Percentiles rank a stretch among this genome's conserved stretches.
Conservation (phyloP, 1,140 invertebrate species). For the Heliothis virescens region DNA sequence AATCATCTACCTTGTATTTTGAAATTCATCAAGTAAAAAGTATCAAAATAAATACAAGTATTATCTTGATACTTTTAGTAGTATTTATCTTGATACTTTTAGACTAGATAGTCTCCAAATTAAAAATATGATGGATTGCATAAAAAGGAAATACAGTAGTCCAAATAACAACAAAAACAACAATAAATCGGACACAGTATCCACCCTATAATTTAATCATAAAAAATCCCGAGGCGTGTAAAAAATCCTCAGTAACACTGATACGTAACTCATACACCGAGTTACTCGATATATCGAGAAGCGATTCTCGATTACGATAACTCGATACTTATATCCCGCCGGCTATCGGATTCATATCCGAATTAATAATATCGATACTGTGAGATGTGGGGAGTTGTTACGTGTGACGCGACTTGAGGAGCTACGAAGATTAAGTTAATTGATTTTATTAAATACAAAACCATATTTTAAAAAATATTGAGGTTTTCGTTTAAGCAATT, state of each 20-base stretch:
- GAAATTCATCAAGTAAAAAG: too few species aligned
- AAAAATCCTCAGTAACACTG: conserved; percentile 19
- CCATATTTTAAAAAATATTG: too few species aligned
- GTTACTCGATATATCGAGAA: conserved; percentile 52
- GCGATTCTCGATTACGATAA: conserved; percentile 53
- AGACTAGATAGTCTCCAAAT: too few species aligned
- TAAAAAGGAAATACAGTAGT: too few species aligned
- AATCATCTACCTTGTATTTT: too few species aligned
- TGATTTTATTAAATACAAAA: not conserved
- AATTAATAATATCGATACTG: conserved; percentile 61
- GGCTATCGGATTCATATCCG: conserved; percentile 61
- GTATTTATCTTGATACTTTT: too few species aligned
- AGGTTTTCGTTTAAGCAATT: too few species aligned
- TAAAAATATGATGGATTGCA: too few species aligned
- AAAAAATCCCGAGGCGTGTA: conserved; percentile 45
- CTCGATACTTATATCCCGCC: conserved; percentile 52
- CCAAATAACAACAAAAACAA: not conserved
- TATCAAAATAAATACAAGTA: too few species aligned
- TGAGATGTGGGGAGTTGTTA: conserved; percentile 58
- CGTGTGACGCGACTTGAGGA: conserved; percentile 49
- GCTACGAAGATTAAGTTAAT: conserved; percentile 8
- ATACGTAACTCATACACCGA: conserved; percentile 35
- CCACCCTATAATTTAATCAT: conserved; percentile 35
- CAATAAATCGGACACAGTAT: conserved; percentile 16
- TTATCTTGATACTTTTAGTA: too few species aligned